These are phyloP conservation scores for Raja brachyura DNA, from an alignment of 2,113 vertebrate genomes.

Conservation along the genomic window DNA sequence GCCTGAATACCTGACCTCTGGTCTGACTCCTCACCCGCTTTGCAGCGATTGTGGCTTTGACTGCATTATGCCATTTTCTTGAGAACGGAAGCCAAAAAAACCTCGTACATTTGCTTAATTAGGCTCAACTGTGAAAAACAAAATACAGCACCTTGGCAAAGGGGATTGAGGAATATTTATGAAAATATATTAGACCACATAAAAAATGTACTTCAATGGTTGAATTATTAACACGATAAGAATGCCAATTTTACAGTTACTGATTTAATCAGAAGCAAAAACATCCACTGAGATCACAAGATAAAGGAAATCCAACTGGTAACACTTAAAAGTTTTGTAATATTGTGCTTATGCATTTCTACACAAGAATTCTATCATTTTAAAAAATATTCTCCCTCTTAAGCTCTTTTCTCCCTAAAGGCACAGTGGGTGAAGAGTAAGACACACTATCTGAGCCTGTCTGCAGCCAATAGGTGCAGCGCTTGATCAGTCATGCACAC, in stretches of 20 bases:
- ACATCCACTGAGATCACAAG: background rate
- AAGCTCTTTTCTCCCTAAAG: constrained; percentile 48
- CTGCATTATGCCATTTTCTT: constrained; percentile 26
- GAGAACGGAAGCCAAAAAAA: constrained; percentile 32
- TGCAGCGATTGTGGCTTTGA: constrained; percentile 39
- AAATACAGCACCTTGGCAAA: background rate
- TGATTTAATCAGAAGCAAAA: constrained; percentile 15
- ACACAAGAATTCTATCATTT: background rate
- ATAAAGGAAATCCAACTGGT: background rate
- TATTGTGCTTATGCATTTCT: background rate
- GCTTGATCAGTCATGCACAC: constrained; percentile 76
- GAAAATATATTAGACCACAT: background rate
- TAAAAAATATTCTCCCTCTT: background rate
- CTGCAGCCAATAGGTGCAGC: constrained; percentile 63
- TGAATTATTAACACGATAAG: background rate
- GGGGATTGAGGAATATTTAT: background rate
- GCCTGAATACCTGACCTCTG: constrained; percentile 77
- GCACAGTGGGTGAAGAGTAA: constrained; percentile 60
- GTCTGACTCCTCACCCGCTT: constrained; percentile 63
- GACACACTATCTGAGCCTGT: constrained; percentile 64
- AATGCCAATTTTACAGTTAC: background rate
- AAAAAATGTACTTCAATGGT: constrained; percentile 2
- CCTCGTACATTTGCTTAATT: constrained; percentile 23
- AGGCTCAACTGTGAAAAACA: constrained; percentile 23
- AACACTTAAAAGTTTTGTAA: background rate